These are phyloP conservation scores for Hedychridium roseum DNA, from an alignment of 2,888 invertebrate genomes.

Conservation along the genomic window DNA sequence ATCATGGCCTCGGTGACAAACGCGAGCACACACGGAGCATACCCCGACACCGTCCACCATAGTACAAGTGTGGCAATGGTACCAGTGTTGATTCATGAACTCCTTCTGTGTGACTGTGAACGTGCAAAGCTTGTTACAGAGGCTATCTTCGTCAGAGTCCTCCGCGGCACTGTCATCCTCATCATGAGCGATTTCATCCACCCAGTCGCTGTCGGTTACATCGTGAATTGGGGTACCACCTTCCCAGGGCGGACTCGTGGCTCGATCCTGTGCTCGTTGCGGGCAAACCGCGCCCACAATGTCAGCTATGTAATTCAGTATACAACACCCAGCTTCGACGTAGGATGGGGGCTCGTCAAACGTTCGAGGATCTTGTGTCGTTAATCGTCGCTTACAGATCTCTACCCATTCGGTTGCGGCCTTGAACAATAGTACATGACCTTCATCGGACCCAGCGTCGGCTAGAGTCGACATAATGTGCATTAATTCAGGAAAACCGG, in stretches of 20 bases:
- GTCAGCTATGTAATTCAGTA: constrained; percentile 86
- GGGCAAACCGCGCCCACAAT: constrained; percentile 70
- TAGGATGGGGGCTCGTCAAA: constrained; percentile 67
- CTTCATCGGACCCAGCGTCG: constrained; percentile 82
- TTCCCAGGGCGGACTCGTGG: constrained; percentile 80
- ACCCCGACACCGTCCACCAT: constrained; percentile 99
- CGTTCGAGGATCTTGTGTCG: constrained; percentile 65
- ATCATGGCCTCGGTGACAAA: constrained; percentile 96
- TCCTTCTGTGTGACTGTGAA: constrained; percentile 97
- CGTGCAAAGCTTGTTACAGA: constrained; percentile 92
- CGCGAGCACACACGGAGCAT: constrained; percentile 96
- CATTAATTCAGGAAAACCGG: constrained; percentile 82
- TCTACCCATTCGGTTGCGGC: constrained; percentile 84
- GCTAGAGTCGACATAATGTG: constrained; percentile 84
- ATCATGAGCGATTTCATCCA: constrained; percentile 83
- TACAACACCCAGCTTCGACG: constrained; percentile 81
- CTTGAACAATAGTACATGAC: constrained; percentile 82
- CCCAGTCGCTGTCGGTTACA: constrained; percentile 78
- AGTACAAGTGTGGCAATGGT: constrained; percentile 98
- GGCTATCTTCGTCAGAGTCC: constrained; percentile 91
- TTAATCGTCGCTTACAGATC: constrained; percentile 69
- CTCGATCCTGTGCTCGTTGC: constrained; percentile 60
- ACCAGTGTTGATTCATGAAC: constrained; percentile 98
- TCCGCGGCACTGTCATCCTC: constrained; percentile 94
- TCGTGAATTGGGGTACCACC: constrained; percentile 66